Evolutionary conservation across 1,140 invertebrate genomes (phyloP), one percentile per base, ranked within the genome.

Genomic region (Aphaenogaster rudis): DNA sequence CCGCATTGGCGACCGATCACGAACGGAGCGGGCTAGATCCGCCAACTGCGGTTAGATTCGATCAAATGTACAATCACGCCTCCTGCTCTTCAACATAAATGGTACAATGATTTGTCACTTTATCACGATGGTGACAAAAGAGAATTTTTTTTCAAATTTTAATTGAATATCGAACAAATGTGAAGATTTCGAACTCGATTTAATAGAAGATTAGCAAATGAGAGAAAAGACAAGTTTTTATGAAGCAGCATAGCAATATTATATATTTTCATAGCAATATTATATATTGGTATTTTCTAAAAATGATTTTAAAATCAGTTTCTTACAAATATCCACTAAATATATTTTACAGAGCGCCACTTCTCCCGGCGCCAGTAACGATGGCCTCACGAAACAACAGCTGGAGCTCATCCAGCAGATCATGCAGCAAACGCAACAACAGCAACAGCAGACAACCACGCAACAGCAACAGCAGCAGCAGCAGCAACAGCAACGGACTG

Each of bases 321-420:
- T 42, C 28, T 9, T 15, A 15, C 8, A 66, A 67, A 28, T 54
- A 54, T 42, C 9, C 13, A 17, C 1, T 36, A 7, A 78, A 64
- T 36, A 11, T 54, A 66, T 81, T 66, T 94, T 90, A 11, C 90
- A 96, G 96, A 94, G 93, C 74, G 93, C 94, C 80, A 94, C 93
- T 71, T 95, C 94, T 89, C 93, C 95, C 33, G 95, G 94, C 86
- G 96, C 95, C 86, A 96, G 95, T 86, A 97, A 97, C 93, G 97
- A 97, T 91, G 97, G 97, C 48, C 94, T 97, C 67, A 97, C 97
- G 13, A 97, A 97, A 90, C 97, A 97, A 91, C 97, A 97, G 94
- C 96, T 97, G 90, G 97, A 97, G 95, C 96, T 97, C 90, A 97
- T 97, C 90, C 97, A 97, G 93, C 97, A 97, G 94, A 97, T 97